These are phyloP conservation scores for Hippocampus comes DNA, from an alignment of 2,113 vertebrate species.

Conservation along the genomic window DNA sequence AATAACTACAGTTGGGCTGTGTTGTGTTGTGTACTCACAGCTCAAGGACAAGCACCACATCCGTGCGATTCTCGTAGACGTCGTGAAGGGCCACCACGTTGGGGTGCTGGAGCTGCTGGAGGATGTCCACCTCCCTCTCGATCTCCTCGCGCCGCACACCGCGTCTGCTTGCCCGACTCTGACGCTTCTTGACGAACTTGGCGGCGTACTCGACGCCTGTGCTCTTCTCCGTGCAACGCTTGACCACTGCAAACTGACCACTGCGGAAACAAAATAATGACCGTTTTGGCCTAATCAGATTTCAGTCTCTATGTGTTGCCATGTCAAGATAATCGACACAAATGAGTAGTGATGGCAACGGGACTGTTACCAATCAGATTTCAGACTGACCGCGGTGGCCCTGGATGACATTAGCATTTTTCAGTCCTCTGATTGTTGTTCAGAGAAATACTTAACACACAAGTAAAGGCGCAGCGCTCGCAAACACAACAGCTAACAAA, in stretches of 20 bases:
- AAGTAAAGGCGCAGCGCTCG: too few species aligned
- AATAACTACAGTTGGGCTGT: background rate
- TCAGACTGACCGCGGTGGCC: too few species aligned
- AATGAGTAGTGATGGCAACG: too few species aligned
- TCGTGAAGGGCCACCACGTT: constrained; percentile 89
- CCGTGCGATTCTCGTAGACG: constrained; percentile 90
- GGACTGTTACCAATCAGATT: too few species aligned
- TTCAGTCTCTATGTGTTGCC: background rate
- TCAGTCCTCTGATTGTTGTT: too few species aligned
- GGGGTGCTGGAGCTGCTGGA: constrained; percentile 84
- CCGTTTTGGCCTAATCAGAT: too few species aligned
- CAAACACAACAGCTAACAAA: too few species aligned
- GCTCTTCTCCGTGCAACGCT: constrained; percentile 83
- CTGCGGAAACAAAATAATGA: constrained; percentile 65
- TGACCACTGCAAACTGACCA: constrained; percentile 96
- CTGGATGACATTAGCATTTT: too few species aligned
- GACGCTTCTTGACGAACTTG: constrained; percentile 96
- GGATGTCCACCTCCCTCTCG: constrained; percentile 88
- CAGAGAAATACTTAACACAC: too few species aligned
- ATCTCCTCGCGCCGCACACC: constrained; percentile 89
- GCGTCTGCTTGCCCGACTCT: constrained; percentile 82
- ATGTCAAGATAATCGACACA: too few species aligned
- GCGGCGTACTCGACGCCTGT: constrained; percentile 81
- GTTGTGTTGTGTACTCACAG: constrained; percentile 77
- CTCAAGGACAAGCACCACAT: constrained; percentile 94